Evolutionary conservation across 2,888 invertebrate species (phyloP).

Genomic region (Chymomyza fuscimana): DNA sequence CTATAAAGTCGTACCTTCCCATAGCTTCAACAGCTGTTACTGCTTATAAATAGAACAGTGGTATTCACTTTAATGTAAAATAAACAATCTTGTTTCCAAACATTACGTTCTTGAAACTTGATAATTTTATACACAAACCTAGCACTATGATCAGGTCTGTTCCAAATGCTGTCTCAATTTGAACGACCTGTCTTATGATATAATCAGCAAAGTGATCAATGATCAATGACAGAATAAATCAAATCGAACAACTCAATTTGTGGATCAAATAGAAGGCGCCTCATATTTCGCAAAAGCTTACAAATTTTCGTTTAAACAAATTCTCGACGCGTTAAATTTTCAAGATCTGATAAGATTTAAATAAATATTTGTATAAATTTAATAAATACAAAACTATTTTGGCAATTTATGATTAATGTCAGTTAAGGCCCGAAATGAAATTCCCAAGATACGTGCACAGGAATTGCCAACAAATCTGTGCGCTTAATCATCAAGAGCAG

Average conservation of each 20-base stretch:
- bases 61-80: no score
- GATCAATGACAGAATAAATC: constrained; percentile 7
- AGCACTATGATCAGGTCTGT: no score
- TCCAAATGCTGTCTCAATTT: no score
- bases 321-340: not conserved
- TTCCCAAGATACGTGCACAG: not conserved
- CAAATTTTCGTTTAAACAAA: constrained; percentile 30
- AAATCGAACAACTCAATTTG: constrained; percentile 25
- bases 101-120: no score
- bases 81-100: no score
- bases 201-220: no score
- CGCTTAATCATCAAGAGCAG: not conserved
- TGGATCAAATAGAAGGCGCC: not conserved
- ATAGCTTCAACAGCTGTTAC: no score
- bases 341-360: not conserved
- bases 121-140: no score
- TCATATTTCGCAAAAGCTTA: constrained; percentile 39
- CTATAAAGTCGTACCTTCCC: no score
- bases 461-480: not conserved
- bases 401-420: not conserved
- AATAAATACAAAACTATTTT: not conserved
- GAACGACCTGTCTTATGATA: no score
- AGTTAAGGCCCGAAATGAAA: not conserved
- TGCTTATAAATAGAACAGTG: no score
- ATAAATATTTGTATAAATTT: not conserved